Percentiles rank a stretch among this genome's conserved stretches.
Conservation (phyloP, 2,888 invertebrate species). For the Nudaria mundana region DNA sequence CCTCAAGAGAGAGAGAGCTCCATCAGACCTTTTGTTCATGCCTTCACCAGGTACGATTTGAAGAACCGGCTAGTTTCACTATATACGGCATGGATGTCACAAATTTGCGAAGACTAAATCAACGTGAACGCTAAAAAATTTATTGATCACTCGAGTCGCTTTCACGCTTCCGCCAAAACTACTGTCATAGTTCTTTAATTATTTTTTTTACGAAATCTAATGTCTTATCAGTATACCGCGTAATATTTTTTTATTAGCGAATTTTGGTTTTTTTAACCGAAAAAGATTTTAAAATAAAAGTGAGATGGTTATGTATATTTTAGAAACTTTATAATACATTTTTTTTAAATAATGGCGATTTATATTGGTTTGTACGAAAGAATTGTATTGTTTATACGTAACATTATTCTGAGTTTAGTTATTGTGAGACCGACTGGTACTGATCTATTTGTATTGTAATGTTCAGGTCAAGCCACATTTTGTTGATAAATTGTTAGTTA, state of each 20-base stretch:
- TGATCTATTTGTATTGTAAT: constrained; percentile 22
- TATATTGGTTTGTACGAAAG: no score
- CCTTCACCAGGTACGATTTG: constrained; percentile 50
- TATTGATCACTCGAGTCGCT: not conserved
- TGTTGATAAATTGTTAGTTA: constrained; percentile 8
- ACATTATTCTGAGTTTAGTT: no score
- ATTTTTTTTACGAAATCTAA: no score
- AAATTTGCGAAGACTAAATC: constrained; percentile 62
- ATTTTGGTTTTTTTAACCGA: no score
- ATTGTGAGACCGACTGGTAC: constrained; percentile 15
- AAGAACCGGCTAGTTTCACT: constrained; percentile 46
- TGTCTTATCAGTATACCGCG: no score
- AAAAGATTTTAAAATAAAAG: no score
- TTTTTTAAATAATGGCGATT: not conserved
- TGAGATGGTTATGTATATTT: no score
- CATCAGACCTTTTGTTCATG: not conserved
- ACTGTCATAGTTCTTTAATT: no score
- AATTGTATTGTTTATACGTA: no score
- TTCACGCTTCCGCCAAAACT: not conserved
- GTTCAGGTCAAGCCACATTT: constrained; percentile 28
- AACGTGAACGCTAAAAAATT: constrained; percentile 46
- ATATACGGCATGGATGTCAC: constrained; percentile 72
- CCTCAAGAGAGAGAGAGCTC: no score
- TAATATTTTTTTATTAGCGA: not conserved
- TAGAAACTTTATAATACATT: no score